Evolutionary conservation across 2,888 invertebrate species (phyloP).

Genomic region (Tenthredo notha): DNA sequence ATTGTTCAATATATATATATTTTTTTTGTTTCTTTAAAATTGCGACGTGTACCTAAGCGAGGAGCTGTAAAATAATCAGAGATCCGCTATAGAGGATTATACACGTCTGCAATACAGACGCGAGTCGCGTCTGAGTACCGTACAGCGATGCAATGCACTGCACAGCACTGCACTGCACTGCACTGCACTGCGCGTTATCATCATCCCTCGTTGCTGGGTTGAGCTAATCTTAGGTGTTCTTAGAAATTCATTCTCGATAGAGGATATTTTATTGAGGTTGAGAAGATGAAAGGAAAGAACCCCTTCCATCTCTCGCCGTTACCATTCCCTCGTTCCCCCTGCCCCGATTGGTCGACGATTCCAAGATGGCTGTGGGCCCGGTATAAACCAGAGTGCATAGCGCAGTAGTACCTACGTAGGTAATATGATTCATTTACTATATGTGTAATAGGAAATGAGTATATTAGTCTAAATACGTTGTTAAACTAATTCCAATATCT

Average conservation of each 20-base stretch:
- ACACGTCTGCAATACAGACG: not conserved
- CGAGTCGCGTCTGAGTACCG: not conserved
- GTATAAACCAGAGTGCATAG: conserved; percentile 35
- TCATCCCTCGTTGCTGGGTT: conserved; percentile 20
- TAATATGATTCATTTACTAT: not conserved
- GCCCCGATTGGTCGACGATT: conserved; percentile 32
- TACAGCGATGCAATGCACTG: not conserved
- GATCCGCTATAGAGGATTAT: not conserved
- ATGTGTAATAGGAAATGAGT: not conserved
- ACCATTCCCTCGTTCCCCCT: not conserved
- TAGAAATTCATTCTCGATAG: conserved; percentile 50
- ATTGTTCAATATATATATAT: too few species aligned
- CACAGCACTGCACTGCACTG: not conserved
- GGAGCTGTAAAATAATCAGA: not conserved
- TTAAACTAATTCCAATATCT: not conserved
- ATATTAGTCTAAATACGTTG: not conserved
- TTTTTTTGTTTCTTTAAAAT: not conserved
- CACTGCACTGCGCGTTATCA: conserved; percentile 14
- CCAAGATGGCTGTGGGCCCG: conserved; percentile 37
- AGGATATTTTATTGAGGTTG: conserved; percentile 47
- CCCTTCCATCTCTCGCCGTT: conserved; percentile 9
- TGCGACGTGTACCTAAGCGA: not conserved
- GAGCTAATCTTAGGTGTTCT: conserved; percentile 48
- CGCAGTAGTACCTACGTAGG: not conserved
- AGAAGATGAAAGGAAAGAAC: conserved; percentile 36